These are phyloP conservation scores for Serilophus lunatus DNA, from an alignment of 2,113 vertebrate genomes.

Conservation along the genomic window DNA sequence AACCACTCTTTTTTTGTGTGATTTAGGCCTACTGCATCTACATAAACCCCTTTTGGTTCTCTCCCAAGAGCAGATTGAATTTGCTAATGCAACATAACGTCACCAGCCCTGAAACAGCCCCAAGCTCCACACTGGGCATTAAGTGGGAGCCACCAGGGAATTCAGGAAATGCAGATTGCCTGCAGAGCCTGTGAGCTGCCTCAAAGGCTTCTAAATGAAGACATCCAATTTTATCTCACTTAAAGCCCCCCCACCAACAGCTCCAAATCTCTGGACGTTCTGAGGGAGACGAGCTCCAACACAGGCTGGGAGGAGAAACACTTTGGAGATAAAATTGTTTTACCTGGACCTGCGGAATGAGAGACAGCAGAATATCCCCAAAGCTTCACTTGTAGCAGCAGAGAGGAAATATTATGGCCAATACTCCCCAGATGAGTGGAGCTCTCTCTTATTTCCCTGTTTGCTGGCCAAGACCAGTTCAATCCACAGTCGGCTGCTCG, in stretches of 20 bases:
- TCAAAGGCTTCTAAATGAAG: not conserved
- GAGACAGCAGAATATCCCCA: not conserved
- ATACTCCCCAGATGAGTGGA: not conserved
- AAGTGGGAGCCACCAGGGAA: not conserved
- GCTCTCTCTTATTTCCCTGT: not conserved
- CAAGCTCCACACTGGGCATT: not conserved
- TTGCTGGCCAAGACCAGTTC: not conserved
- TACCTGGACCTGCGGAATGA: not conserved
- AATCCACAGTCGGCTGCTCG: not conserved
- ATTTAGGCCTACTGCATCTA: not conserved
- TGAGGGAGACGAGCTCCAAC: not conserved
- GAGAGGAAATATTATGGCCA: not conserved
- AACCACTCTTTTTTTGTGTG: fast-evolving
- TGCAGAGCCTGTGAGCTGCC: not conserved
- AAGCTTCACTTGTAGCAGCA: not conserved
- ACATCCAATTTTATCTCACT: not conserved
- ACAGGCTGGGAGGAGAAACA: fast-evolving
- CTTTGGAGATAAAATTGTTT: not conserved
- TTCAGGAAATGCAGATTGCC: not conserved
- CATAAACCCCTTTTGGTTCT: not conserved
- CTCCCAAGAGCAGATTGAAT: not conserved
- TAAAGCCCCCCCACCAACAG: not conserved
- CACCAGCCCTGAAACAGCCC: not conserved
- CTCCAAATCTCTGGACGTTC: not conserved
- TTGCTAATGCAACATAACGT: not conserved